Evolutionary conservation across 2,888 invertebrate species (phyloP), one percentile per base, ranked within the genome.

Genomic region (Leistus spinibarbis): DNA sequence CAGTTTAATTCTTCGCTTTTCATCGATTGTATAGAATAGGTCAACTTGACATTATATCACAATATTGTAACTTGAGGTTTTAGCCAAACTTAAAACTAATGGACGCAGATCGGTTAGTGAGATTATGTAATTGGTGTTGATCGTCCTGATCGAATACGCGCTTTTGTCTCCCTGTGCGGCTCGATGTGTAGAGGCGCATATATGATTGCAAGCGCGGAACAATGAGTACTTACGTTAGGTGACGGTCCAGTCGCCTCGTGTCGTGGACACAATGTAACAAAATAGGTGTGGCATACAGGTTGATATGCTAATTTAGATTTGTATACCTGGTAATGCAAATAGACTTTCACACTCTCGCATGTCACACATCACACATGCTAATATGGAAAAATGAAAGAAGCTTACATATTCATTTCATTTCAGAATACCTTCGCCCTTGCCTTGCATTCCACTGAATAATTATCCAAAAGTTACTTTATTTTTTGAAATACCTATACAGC

Each of bases 221-320:
- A 67, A 67, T 67, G 54, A 67, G 24, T 54, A 19, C 54, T 67
- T 54, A 54, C 20, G 20, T 20, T 40, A 54, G 53, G 20, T 66
- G 19, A 40, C 24, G 54, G 54, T 22, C 22, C 22, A n/a, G 19
- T 67, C 40, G 54, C 67, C 9, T 23, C 54, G 19, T 24, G 54
- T 3, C 53, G 17, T 57, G 3, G 57, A 57, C 20, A 57, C 57
- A 57, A n/a, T 57, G 40, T 40, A 40, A 40, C 53, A 40, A 20
- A 67, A 40, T 54, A 54, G 67, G 67, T 24, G 63, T 63, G 63
- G 19, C 63, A n/a, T 54, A 67, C n/a, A 17, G 19, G 17, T 13
- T 67, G 54, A 67, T 54, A 67, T 54, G 17, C 67, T 53, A 67
- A 67, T 67, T 67, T 67, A 19, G 54, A 67, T 67, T 67, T 54